These are phyloP conservation scores for Chaetodon auriga DNA, from an alignment of 2,113 vertebrate genomes.

Conservation along the genomic window DNA sequence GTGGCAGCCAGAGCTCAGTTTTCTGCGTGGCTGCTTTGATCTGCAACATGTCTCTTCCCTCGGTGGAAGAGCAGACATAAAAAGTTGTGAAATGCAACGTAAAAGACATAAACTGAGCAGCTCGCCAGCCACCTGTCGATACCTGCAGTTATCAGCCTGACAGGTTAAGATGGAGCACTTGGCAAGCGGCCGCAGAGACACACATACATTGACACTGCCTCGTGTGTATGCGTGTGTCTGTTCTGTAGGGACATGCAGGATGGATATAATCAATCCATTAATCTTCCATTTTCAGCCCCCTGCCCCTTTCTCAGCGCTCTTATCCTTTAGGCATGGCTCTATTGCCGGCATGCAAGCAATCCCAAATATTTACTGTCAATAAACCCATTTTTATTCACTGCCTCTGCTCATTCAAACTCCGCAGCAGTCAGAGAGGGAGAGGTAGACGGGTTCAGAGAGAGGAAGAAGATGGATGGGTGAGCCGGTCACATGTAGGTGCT, in stretches of 20 bases:
- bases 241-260: constrained; percentile 55
- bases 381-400: constrained; percentile 20
- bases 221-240: constrained; percentile 27
- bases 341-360: constrained; percentile 20
- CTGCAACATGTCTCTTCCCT: background rate
- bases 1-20: constrained; percentile 36
- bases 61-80: background rate
- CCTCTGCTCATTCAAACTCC: constrained; percentile 29
- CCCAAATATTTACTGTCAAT: constrained; percentile 29
- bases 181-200: constrained; percentile 35
- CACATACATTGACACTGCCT: constrained; percentile 12
- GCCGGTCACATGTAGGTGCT: constrained; percentile 54
- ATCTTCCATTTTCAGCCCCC: constrained; percentile 25
- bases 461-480: constrained; percentile 36
- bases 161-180: constrained; percentile 59
- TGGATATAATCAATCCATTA: constrained; percentile 35
- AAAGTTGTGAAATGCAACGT: constrained; percentile 34
- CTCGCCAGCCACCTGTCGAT: constrained; percentile 50
- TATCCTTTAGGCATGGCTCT: constrained; percentile 20
- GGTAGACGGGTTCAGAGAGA: constrained; percentile 1
- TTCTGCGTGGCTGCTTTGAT: constrained; percentile 39
- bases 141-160: constrained; percentile 61
- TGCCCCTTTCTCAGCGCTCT: constrained; percentile 16
- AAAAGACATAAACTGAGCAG: constrained; percentile 30
- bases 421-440: constrained; percentile 20